A percentile compares a stretch with the other conserved stretches of the same genome.
These are phyloP conservation scores for Nibea coibor DNA, from an alignment of 2,113 vertebrate genomes.

Conservation along the genomic window DNA sequence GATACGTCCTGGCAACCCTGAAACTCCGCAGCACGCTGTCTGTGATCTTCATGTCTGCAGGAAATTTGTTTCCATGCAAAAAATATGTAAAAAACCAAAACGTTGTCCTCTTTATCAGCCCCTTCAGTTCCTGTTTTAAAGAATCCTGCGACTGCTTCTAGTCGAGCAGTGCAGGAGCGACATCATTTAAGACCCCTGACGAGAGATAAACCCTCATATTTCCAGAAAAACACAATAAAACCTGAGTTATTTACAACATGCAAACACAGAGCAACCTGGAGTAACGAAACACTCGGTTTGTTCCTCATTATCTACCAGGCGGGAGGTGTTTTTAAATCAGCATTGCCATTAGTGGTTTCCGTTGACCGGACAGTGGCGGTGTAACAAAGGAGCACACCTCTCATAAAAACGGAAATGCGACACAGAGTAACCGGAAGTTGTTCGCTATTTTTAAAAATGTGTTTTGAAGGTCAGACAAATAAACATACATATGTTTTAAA, in stretches of 20 bases:
- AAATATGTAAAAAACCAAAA: not conserved
- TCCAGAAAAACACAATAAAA: not conserved
- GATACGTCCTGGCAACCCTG: conserved; percentile 95
- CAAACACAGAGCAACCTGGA: accelerated
- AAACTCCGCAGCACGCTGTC: conserved; percentile 95
- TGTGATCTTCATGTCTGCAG: conserved; percentile 91
- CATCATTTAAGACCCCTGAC: accelerated
- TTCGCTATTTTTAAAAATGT: not conserved
- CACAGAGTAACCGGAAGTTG: not conserved
- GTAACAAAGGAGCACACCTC: not conserved
- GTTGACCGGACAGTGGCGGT: accelerated
- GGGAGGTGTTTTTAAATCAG: conserved; percentile 20
- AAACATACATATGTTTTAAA: not conserved
- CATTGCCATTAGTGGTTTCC: accelerated
- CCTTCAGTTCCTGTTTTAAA: not conserved
- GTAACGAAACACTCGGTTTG: not conserved
- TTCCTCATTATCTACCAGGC: accelerated
- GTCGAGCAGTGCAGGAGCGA: not conserved
- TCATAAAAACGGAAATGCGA: conserved; percentile 9
- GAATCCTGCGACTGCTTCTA: not conserved
- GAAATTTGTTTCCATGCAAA: not conserved
- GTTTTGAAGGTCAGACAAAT: not conserved
- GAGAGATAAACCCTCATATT: not conserved
- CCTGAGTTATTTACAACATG: not conserved
- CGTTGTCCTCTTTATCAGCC: not conserved